Percentiles rank a stretch among this genome's conserved stretches.
These are phyloP conservation scores for Trematocara marginatum DNA, from an alignment of 2,113 vertebrate genomes.

Conservation along the genomic window DNA sequence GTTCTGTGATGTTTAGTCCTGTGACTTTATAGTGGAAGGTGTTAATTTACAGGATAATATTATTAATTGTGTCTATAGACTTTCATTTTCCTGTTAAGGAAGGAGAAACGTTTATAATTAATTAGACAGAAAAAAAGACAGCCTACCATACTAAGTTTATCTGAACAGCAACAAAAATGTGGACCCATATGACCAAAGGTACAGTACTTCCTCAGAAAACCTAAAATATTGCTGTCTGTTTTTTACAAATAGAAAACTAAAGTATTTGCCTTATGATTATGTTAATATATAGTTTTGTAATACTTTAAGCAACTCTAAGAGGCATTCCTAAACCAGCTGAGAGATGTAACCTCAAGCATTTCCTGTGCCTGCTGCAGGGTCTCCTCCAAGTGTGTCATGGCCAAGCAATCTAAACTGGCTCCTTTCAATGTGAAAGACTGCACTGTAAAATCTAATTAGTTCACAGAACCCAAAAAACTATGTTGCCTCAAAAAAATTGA, in stretches of 20 bases:
- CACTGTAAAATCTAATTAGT: background rate
- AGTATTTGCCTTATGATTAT: background rate
- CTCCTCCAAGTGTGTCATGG: background rate
- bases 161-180: background rate
- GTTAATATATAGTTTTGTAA: background rate
- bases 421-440: background rate
- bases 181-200: background rate
- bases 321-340: background rate
- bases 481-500: background rate
- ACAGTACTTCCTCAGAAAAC: background rate
- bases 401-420: background rate
- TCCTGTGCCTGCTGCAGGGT: background rate
- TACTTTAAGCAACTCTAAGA: background rate
- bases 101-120: background rate
- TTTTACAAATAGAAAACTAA: background rate
- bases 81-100: background rate
- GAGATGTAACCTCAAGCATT: background rate
- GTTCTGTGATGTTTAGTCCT: background rate
- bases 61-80: background rate
- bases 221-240: background rate
- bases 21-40: background rate
- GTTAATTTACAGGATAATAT: background rate
- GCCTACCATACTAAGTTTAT: background rate
- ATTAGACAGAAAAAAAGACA: background rate
- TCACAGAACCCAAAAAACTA: background rate